phyloP scores from a whole-genome alignment of 2,113 vertebrate species.

The Myotis davidii region DNA sequence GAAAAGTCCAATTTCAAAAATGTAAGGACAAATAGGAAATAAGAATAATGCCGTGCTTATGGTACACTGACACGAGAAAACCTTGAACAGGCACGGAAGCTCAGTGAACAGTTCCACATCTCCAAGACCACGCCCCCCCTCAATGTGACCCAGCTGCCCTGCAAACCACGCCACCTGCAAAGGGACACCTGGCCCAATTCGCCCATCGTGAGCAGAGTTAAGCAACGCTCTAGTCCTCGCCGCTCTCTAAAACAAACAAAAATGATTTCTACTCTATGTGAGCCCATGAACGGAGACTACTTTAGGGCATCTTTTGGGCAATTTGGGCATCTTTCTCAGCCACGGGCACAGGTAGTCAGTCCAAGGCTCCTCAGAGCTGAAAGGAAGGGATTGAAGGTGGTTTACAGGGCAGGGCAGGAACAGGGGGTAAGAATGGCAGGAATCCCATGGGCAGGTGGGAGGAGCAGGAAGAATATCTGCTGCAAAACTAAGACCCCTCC shows the following conservation, averaged over 20 bases:
- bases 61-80: not conserved
- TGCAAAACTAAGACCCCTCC: not conserved
- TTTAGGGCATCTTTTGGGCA: not conserved
- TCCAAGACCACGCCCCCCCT: not conserved
- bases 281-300: not conserved
- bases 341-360: not conserved
- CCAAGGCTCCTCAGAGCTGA: not conserved
- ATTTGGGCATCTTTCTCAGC: not conserved
- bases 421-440: not conserved
- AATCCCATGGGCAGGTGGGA: not conserved
- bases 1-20: not conserved
- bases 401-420: not conserved
- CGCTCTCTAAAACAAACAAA: not conserved
- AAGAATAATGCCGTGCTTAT: not conserved
- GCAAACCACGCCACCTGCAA: not conserved
- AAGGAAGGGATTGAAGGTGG: not conserved
- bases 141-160: no score
- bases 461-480: not conserved
- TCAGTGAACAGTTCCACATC: not conserved
- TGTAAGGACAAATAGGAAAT: not conserved
- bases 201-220: not conserved
- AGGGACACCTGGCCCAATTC: not conserved
- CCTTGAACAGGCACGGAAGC: not conserved
- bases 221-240: not conserved
- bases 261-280: not conserved